Conservation (phyloP, 2,888 invertebrate genomes). For the Athalia circularis region DNA sequence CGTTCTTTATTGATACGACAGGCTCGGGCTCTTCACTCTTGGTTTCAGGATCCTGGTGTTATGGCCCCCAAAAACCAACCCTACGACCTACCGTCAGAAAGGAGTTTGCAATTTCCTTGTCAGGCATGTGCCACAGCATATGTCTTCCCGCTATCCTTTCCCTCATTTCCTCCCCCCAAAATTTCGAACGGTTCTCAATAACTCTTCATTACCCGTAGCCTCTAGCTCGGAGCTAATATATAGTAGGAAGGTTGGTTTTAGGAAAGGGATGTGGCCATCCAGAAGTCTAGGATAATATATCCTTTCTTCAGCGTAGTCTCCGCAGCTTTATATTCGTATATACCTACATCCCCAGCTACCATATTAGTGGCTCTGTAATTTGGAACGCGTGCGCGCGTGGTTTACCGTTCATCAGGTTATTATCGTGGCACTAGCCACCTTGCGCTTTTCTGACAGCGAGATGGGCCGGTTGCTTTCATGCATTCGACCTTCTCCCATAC, state of each 20-base stretch:
- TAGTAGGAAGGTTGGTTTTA: background rate
- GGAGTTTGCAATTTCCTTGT: slow-evolving; percentile 47
- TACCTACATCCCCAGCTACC: background rate
- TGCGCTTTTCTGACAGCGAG: slow-evolving; percentile 14
- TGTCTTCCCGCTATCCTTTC: slow-evolving; percentile 35
- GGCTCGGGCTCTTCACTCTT: slow-evolving; percentile 21
- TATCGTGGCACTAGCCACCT: slow-evolving; percentile 33
- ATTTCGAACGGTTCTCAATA: slow-evolving; percentile 45
- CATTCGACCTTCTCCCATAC: background rate
- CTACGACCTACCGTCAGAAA: slow-evolving; percentile 21
- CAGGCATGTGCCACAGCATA: slow-evolving; percentile 47
- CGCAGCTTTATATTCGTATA: no score
- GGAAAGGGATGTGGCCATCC: background rate
- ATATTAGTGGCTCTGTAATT: slow-evolving; percentile 31
- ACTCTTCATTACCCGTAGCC: slow-evolving; percentile 44
- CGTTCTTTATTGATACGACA: slow-evolving; percentile 38
- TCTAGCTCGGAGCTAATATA: background rate
- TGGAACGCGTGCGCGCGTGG: slow-evolving; percentile 46
- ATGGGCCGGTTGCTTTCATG: background rate
- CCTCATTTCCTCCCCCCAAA: background rate
- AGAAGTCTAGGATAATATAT: slow-evolving; percentile 31
- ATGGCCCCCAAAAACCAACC: background rate
- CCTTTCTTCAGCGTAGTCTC: slow-evolving; percentile 3
- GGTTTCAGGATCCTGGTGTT: background rate
- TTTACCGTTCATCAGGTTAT: slow-evolving; percentile 42